Evolutionary conservation across 1,140 invertebrate genomes (phyloP), one percentile per base, ranked within the genome.

Genomic region (Tribolium madens): DNA sequence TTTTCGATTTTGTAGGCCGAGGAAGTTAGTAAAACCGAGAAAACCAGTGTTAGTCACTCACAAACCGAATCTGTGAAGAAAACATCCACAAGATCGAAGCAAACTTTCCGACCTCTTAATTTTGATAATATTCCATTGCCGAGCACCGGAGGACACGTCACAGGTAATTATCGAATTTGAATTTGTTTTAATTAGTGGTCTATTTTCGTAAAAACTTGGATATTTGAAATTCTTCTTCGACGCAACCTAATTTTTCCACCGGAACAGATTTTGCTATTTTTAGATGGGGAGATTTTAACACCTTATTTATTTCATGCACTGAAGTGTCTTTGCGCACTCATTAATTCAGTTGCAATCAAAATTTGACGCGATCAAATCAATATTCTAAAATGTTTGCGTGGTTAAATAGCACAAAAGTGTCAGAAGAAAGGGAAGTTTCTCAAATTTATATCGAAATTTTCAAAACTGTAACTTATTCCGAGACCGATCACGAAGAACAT

Each of bases 111-210:
- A 82, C 86, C 89, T 70, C 89, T 94, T 70, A 89, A 91, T 77
- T 86, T 94, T 74, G 90, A 92, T 83, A 92, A 92, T 81, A 93
- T 94, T 77, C 92, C 92, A 72, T 86, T 94, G 76, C 93, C 93
- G 76, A 90, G 90, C 15, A 91, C 91, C 80, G 91, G 91, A 83
- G 93, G 92, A 82, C 90, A 90, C 85, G 91, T 94, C 70, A 90
- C 90, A 82, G 92, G 93, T 94, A 86, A 85, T 88, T 87, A 81
- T 76, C 36, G 17, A 14, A 71, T 47, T 57, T 21, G 18, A 10
- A 64, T 14, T n/a, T 0, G n/a, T 12, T 33, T 33, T 42, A 64
- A 64, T 64, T 64, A 33, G 26, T 6, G 26, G 10, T 31, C 57
- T 64, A 64, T 64, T 64, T 64, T 33, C 21, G 57, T 21, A 10